A percentile compares a stretch with the other conserved stretches of the same genome.
phyloP scores from a whole-genome alignment of 2,888 invertebrate genomes.

The Trisateles emortualis region DNA sequence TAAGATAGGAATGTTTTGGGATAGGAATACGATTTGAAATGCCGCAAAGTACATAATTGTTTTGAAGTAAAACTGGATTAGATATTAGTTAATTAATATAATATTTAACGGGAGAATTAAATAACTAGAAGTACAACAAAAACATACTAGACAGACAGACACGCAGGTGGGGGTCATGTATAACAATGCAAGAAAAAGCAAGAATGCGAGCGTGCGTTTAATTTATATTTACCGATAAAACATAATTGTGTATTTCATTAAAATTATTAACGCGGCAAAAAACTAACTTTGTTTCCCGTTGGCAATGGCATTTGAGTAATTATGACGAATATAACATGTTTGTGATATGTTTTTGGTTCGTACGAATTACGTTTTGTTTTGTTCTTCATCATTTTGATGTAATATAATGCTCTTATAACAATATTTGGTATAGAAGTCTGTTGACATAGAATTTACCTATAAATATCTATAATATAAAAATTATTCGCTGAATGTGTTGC shows the following conservation, averaged over 20 bases:
- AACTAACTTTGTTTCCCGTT: constrained; percentile 34
- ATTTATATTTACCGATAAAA: constrained; percentile 53
- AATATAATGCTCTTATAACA: too few relatives aligned
- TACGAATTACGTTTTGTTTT: neutral
- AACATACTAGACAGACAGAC: constrained; percentile 20
- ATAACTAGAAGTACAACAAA: neutral
- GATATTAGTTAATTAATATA: neutral
- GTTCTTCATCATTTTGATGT: too few relatives aligned
- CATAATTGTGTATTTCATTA: constrained; percentile 52
- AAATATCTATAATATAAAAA: too few relatives aligned
- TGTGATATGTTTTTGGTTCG: neutral
- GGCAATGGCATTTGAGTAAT: constrained; percentile 34
- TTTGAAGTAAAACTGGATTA: too few relatives aligned
- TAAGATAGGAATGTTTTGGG: too few relatives aligned
- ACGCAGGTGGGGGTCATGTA: constrained; percentile 44
- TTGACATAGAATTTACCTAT: too few relatives aligned
- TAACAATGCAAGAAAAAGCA: constrained; percentile 47
- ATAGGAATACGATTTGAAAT: too few relatives aligned
- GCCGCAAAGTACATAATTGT: too few relatives aligned
- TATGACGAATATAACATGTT: constrained; percentile 22
- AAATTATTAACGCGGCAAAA: constrained; percentile 42
- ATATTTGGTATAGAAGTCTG: too few relatives aligned
- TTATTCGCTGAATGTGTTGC: too few relatives aligned
- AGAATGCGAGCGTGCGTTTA: constrained; percentile 45
- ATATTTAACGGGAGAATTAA: neutral